A percentile compares a stretch with the other conserved stretches of the same genome.
These are phyloP conservation scores for Aleadryas rufinucha DNA, from an alignment of 2,113 vertebrate genomes.

Conservation along the genomic window DNA sequence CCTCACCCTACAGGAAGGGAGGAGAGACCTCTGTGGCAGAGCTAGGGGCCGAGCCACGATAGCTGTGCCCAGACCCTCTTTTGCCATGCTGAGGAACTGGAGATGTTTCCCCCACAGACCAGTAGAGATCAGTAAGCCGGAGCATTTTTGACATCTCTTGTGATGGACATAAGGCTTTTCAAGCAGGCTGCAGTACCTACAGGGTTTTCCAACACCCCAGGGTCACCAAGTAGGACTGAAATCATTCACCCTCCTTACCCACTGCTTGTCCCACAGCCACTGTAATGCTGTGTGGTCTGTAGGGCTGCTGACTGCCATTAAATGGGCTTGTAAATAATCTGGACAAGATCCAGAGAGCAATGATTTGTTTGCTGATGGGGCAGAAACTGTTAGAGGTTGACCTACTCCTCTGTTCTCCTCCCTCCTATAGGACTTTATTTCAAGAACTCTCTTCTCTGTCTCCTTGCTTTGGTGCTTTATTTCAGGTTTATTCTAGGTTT, in stretches of 20 bases:
- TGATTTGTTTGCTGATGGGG: neutral
- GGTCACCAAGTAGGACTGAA: neutral
- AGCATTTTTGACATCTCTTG: neutral
- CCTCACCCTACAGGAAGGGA: neutral
- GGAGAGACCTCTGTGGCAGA: neutral
- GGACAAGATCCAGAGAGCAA: neutral
- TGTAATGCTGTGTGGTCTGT: neutral
- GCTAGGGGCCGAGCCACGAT: no score
- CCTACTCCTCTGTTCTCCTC: neutral
- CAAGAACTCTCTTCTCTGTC: neutral
- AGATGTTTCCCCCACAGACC: neutral
- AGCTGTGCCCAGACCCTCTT: neutral
- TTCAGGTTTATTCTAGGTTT: neutral
- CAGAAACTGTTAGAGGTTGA: neutral
- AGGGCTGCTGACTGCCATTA: neutral
- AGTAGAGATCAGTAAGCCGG: neutral
- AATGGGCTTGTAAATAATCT: neutral
- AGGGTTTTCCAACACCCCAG: neutral
- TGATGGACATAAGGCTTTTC: neutral
- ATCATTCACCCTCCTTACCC: neutral
- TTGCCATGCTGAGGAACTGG: fast-evolving
- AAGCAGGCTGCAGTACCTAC: neutral
- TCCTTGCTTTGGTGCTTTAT: neutral
- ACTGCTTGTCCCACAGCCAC: neutral
- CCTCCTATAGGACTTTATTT: neutral